Evolutionary conservation across 2,888 invertebrate genomes (phyloP).

Genomic region (Lordiphosa fenestrarum): DNA sequence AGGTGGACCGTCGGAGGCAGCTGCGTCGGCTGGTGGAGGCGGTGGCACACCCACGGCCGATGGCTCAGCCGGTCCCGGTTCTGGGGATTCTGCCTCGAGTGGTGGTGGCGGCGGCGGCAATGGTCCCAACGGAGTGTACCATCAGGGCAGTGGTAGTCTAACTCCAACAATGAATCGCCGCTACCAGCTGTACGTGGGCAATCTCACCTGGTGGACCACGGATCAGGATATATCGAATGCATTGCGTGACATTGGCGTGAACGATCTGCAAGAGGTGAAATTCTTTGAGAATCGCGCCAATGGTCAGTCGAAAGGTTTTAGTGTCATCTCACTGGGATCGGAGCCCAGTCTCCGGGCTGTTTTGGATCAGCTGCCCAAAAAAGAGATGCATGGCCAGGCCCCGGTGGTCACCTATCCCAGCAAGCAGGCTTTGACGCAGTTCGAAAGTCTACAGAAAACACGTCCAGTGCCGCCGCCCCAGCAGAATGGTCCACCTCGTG

Average conservation of each 20-base stretch:
- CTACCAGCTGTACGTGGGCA: slow-evolving; percentile 97
- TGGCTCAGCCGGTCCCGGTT: slow-evolving; percentile 83
- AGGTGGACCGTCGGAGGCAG: slow-evolving; percentile 88
- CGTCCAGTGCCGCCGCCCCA: slow-evolving; percentile 88
- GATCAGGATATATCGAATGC: slow-evolving; percentile 97
- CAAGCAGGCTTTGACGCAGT: slow-evolving; percentile 91
- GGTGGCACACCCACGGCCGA: slow-evolving; percentile 81
- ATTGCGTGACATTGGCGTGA: slow-evolving; percentile 92
- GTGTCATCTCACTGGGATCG: slow-evolving; percentile 95
- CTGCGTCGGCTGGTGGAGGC: slow-evolving; percentile 89
- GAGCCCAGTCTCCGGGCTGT: slow-evolving; percentile 93
- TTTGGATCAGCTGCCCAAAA: slow-evolving; percentile 96
- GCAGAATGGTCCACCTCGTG: slow-evolving; percentile 82
- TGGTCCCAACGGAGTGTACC: slow-evolving; percentile 87
- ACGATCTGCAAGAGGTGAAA: slow-evolving; percentile 98
- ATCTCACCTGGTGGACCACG: slow-evolving; percentile 99
- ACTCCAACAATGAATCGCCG: slow-evolving; percentile 88
- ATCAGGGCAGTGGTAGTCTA: slow-evolving; percentile 86
- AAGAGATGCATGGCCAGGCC: slow-evolving; percentile 96
- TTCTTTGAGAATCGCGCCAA: slow-evolving; percentile 99
- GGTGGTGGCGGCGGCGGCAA: slow-evolving; percentile 80
- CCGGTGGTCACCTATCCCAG: slow-evolving; percentile 97
- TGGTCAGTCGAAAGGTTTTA: slow-evolving; percentile 99
- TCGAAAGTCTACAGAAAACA: slow-evolving; percentile 95
- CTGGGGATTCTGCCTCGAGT: slow-evolving; percentile 81